Evolutionary conservation across 2,797 vertebrate species (phyloP).

Genomic region (Nannoperca australis): DNA sequence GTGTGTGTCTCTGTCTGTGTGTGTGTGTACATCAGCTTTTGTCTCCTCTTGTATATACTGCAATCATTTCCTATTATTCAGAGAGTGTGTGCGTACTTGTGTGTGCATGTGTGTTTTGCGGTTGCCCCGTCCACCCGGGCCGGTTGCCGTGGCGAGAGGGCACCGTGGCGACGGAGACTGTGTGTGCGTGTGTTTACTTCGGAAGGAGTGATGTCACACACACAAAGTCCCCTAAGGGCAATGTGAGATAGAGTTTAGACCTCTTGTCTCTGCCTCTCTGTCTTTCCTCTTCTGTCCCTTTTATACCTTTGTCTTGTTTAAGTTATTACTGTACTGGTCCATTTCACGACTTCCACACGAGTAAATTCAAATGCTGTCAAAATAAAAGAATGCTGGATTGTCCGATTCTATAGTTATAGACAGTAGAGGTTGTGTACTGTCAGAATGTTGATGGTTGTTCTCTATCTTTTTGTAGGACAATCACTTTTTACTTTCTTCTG

Average conservation of each 20-base stretch:
- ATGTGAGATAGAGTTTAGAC: conserved; percentile 75
- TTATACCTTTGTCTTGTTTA: conserved; percentile 34
- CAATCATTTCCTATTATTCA: conserved; percentile 67
- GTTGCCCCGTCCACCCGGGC: conserved; percentile 70
- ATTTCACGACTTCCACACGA: conserved; percentile 1
- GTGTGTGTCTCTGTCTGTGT: conserved; percentile 27
- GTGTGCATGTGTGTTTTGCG: conserved; percentile 64
- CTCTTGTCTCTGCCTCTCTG: conserved; percentile 52
- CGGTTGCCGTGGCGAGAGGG: conserved; percentile 76
- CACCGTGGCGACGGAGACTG: conserved; percentile 77
- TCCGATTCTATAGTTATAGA: background rate
- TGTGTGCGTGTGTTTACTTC: conserved; percentile 83
- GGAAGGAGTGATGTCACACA: conserved; percentile 86
- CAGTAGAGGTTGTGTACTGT: conserved; percentile 9
- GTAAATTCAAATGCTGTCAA: background rate
- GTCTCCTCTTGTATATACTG: conserved; percentile 53
- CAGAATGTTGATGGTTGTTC: conserved; percentile 15
- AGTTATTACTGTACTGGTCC: background rate
- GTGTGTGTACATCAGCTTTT: conserved; percentile 44
- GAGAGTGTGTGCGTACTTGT: background rate
- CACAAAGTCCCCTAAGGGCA: conserved; percentile 75
- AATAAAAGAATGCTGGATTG: conserved; percentile 7
- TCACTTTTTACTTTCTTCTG: conserved; percentile 8
- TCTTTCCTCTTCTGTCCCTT: conserved; percentile 43
- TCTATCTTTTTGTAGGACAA: conserved; percentile 18